Base-by-base conservation (phyloP, 2,113 vertebrate genomes). In the Sarotherodon lohbergeri region DNA sequence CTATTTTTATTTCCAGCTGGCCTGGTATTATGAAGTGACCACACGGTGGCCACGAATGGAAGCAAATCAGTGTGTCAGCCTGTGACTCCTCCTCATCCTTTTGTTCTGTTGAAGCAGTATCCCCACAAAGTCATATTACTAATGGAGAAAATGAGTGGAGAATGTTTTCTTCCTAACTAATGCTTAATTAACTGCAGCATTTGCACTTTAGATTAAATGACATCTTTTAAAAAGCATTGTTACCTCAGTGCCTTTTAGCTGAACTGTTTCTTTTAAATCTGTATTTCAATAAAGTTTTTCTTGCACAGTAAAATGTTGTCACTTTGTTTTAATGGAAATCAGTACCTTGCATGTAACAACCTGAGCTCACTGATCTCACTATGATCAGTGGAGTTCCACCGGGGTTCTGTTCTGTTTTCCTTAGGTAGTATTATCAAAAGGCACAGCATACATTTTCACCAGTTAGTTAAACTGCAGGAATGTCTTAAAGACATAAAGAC, bases 161-260 rank as follows among this genome's bases (percentile, higher is more conserved):
- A 50, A 32, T 29, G 22, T 32, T 80, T 86, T 88, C 88, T 34
- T 80, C 81, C 66, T 39, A 34, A 24, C 54, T 87, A 29, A 79
- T 2, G 83, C 82, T 86, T 84, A 14, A 54, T 24, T 24, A 55
- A 27, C 59, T 59, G 85, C 88, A 50, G 52, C 61, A 91, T 89
- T 91, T 94, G 92, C 93, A 94, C 91, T 92, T 93, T 89, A 90
- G 68, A 80, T 86, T 76, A 13, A 24, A 66, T 63, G 10, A 11
- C 13, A 61, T 41, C 34, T 32, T 78, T 78, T 19, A 52, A 78
- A 78, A 78, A 78, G 46, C 73, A 52, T 78, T 78, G 71, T 81
- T 17, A 82, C 84, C 8, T 34, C 7, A n/a, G 39, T n/a, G 56
- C 39, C 43, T 80, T 5, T 61, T 12, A n/a, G 16, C 12, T 81